Conservation (phyloP, 1,140 invertebrate genomes). For the Drosophila albomicans region DNA sequence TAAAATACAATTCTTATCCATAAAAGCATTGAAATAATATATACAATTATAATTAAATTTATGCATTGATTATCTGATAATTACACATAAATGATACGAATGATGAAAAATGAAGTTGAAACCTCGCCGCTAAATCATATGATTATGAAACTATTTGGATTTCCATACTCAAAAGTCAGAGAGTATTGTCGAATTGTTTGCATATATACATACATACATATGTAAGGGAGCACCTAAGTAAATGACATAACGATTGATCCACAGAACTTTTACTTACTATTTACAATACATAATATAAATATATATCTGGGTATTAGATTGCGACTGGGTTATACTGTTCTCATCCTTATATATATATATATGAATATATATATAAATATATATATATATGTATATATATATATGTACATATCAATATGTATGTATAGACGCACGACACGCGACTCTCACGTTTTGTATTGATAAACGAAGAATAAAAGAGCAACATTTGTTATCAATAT, state of each 20-base stretch:
- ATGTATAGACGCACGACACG: not conserved
- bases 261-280: not conserved
- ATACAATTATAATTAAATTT: constrained; percentile 12
- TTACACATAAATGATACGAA: constrained; percentile 22
- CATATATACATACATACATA: not conserved
- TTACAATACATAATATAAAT: not conserved
- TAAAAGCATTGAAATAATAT: not conserved
- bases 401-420: constrained; percentile 12
- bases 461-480: not conserved
- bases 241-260: not conserved
- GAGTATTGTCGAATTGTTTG: not conserved
- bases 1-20: constrained; percentile 10
- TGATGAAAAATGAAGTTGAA: constrained; percentile 27
- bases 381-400: not conserved
- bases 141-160: too few species aligned
- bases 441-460: not conserved
- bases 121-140: constrained; percentile 36
- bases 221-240: not conserved
- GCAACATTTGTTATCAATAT: not conserved
- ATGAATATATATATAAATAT: not conserved
- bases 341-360: not conserved
- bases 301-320: not conserved
- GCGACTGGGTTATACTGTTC: too few species aligned
- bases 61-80: constrained; percentile 10
- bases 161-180: not conserved